Conservation (phyloP, 2,797 vertebrate genomes). For the Dryobates pubescens region DNA sequence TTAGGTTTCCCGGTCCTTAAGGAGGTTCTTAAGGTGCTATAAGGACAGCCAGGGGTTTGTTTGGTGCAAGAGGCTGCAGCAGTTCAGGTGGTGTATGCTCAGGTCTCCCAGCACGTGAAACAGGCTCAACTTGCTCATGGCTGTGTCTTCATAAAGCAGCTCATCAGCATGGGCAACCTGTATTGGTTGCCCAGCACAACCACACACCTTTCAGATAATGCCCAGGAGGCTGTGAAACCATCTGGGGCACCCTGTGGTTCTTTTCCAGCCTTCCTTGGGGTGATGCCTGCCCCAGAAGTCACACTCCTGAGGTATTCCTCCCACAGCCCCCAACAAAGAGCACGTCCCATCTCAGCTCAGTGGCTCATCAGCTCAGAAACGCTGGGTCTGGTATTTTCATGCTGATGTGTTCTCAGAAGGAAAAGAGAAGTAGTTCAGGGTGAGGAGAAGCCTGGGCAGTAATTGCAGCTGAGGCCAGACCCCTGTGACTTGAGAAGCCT, state of each 20-base stretch:
- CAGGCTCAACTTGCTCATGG: not conserved
- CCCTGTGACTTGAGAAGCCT: not conserved
- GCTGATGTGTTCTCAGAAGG: not conserved
- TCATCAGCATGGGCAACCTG: not conserved
- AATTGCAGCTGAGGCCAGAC: not conserved
- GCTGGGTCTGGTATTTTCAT: not conserved
- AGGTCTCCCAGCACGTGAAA: not conserved
- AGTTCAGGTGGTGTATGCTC: rapidly evolving
- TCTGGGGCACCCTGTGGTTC: too few relatives aligned
- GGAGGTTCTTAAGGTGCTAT: too few relatives aligned
- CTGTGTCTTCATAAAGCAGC: not conserved
- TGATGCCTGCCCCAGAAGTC: not conserved
- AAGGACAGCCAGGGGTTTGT: not conserved
- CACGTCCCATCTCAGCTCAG: not conserved
- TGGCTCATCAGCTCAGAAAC: not conserved
- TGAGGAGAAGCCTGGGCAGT: not conserved
- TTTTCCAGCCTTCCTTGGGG: too few relatives aligned
- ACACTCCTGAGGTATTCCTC: not conserved
- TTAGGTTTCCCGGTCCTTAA: not conserved
- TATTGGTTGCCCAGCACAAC: not conserved
- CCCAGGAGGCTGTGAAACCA: not conserved
- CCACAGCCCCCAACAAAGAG: not conserved
- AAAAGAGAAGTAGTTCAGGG: not conserved
- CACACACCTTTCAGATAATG: not conserved
- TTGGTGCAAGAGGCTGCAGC: not conserved